phyloP scores from a whole-genome alignment of 37 sponge, comb jelly and placozoan genomes.

The Agelas oroides region DNA sequence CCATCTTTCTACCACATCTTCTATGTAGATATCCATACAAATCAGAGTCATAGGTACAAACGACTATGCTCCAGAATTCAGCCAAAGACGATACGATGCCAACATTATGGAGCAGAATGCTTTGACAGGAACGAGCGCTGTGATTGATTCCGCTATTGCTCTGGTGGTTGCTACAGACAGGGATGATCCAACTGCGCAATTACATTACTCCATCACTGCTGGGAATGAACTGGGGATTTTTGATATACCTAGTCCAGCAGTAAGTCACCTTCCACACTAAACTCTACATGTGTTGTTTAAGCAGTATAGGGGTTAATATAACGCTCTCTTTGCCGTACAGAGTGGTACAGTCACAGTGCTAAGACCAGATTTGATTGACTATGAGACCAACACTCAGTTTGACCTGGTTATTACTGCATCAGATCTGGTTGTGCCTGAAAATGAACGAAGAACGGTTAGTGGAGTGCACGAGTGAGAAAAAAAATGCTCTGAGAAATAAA shows the following conservation, averaged over 20 bases:
- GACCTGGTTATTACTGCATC: slow-evolving; percentile 20
- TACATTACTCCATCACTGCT: slow-evolving; percentile 31
- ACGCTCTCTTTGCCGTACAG: too few species aligned
- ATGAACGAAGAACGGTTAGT: slow-evolving; percentile 36
- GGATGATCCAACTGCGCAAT: slow-evolving; percentile 10
- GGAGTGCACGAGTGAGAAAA: background rate
- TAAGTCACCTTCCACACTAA: slow-evolving; percentile 6
- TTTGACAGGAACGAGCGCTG: background rate
- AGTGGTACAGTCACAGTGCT: slow-evolving; percentile 13
- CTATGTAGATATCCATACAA: too few species aligned
- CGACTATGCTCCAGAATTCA: slow-evolving; percentile 34
- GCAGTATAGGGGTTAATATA: too few species aligned
- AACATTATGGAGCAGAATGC: slow-evolving; percentile 21
- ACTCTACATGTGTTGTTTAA: too few species aligned
- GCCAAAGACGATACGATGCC: background rate
- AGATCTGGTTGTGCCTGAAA: slow-evolving; percentile 30
- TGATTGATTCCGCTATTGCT: background rate
- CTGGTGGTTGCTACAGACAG: slow-evolving; percentile 31
- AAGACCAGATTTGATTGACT: slow-evolving; percentile 24
- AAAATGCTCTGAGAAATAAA: too few species aligned
- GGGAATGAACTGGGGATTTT: slow-evolving; percentile 30
- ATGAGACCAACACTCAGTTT: slow-evolving; percentile 20
- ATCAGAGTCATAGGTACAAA: slow-evolving; percentile 25
- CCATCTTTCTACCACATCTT: too few species aligned
- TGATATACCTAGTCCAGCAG: slow-evolving; percentile 29